phyloP scores from a whole-genome alignment of 2,888 invertebrate species.

The Hemicrepidius hirtus region DNA sequence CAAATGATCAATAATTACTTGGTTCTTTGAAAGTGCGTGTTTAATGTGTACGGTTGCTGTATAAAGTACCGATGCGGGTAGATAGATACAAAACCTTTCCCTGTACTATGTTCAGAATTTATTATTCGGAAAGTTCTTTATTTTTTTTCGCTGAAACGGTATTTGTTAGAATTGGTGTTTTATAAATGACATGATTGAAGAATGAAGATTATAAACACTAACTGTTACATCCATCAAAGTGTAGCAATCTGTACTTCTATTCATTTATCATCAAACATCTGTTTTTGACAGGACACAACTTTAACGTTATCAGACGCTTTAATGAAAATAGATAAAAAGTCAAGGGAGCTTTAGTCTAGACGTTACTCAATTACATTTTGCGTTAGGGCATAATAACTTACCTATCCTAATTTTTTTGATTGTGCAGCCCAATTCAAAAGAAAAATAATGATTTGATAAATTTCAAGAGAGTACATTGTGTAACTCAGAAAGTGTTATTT shows the following conservation, averaged over 20 bases:
- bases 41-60: no score
- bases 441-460: no score
- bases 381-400: background rate
- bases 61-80: no score
- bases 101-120: no score
- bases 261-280: background rate
- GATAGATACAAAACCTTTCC: no score
- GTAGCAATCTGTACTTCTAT: background rate
- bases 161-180: no score
- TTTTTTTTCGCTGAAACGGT: no score
- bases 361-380: background rate
- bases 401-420: background rate
- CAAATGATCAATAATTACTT: slow-evolving; percentile 6
- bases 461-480: no score
- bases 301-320: slow-evolving; percentile 5
- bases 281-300: background rate
- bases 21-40: background rate
- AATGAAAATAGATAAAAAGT: slow-evolving; percentile 2
- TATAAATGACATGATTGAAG: no score
- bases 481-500: background rate
- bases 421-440: no score
- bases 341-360: background rate
- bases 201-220: no score
- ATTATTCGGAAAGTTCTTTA: no score
- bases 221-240: background rate